These are phyloP conservation scores for Nasonovia ribisnigri DNA, from an alignment of 2,888 invertebrate genomes.

Conservation along the genomic window DNA sequence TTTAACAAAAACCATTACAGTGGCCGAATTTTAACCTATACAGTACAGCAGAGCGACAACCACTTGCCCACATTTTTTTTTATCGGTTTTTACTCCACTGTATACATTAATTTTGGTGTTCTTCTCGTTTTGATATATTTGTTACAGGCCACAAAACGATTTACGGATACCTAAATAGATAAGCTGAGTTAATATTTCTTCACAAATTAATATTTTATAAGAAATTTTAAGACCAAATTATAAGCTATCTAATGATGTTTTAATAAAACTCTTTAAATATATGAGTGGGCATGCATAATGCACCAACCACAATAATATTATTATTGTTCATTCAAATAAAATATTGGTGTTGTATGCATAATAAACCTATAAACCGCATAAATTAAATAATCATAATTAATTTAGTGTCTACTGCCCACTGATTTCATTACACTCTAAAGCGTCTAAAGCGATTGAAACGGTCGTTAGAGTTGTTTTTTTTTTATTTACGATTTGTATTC, in stretches of 20 bases:
- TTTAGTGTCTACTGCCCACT: not conserved
- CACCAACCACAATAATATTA: not conserved
- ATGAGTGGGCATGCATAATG: not conserved
- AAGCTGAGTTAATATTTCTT: too few species aligned
- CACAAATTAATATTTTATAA: not conserved
- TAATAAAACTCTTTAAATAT: not conserved
- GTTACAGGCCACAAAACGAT: not conserved
- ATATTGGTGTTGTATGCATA: not conserved
- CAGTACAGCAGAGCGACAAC: too few species aligned
- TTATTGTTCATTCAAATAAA: slow-evolving; percentile 4
- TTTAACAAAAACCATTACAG: too few species aligned
- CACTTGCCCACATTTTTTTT: too few species aligned
- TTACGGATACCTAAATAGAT: not conserved
- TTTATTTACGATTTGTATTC: not conserved
- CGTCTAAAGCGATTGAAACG: not conserved
- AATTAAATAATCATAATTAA: not conserved
- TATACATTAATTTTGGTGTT: not conserved
- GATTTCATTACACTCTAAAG: not conserved
- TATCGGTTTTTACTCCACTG: not conserved
- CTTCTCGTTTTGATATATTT: not conserved
- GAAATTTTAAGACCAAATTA: not conserved
- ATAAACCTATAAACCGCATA: not conserved
- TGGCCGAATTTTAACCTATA: too few species aligned
- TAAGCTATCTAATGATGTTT: not conserved
- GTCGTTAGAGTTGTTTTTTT: not conserved